These are phyloP conservation scores for Pseudococcus viburni DNA, from an alignment of 2,888 invertebrate species.

Conservation along the genomic window DNA sequence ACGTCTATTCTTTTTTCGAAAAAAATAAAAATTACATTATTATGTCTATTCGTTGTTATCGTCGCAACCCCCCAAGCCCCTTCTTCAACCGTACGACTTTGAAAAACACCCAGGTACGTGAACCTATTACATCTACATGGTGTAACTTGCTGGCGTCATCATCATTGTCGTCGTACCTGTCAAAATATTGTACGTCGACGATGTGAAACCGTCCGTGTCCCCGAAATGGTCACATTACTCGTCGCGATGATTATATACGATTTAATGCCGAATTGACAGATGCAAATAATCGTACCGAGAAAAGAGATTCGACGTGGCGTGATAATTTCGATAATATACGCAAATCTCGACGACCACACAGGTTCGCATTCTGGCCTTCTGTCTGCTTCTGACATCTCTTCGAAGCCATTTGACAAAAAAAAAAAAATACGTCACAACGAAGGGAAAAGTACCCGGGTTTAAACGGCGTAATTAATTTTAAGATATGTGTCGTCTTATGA, in stretches of 20 bases:
- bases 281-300: background rate
- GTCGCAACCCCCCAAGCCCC: background rate
- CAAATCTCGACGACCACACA: conserved; percentile 7
- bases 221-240: conserved; percentile 7
- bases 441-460: conserved; percentile 8
- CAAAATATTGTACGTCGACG: background rate
- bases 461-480: conserved; percentile 26
- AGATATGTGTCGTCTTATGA: conserved; percentile 10
- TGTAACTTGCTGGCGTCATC: background rate
- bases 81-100: background rate
- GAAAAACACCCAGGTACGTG: background rate
- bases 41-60: background rate
- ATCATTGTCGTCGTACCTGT: background rate
- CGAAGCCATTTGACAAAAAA: background rate
- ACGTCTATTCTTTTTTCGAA: background rate
- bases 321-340: background rate
- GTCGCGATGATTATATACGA: background rate
- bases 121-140: background rate
- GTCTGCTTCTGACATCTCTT: background rate
- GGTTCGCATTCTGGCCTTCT: background rate
- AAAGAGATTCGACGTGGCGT: background rate
- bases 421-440: background rate
- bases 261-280: background rate
- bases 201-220: background rate
- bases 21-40: background rate